These are phyloP conservation scores for Cheilosia impressa DNA, from an alignment of 2,888 invertebrate species.

Conservation along the genomic window DNA sequence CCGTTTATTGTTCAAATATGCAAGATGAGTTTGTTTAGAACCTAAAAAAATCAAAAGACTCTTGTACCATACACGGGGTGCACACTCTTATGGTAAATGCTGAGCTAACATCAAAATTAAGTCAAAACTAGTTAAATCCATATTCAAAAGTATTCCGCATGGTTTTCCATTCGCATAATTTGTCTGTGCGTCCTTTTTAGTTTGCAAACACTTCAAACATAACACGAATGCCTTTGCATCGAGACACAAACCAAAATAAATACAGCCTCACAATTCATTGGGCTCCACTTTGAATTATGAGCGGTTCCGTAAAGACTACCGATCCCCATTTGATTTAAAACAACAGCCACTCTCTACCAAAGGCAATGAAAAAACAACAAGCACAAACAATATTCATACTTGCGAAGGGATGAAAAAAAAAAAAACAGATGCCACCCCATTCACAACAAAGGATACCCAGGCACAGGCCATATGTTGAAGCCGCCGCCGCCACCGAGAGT, in stretches of 20 bases:
- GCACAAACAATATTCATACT: neutral
- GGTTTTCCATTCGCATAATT: conserved; percentile 18
- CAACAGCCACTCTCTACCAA: conserved; percentile 25
- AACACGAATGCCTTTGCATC: neutral
- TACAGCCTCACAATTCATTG: conserved; percentile 49
- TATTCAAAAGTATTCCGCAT: conserved; percentile 14
- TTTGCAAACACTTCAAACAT: neutral
- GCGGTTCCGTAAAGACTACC: conserved; percentile 41
- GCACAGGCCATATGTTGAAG: conserved; percentile 22
- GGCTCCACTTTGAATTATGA: conserved; percentile 38
- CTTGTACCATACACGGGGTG: no score
- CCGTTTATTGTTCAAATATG: no score
- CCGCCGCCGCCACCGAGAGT: neutral
- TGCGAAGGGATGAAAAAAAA: conserved; percentile 6
- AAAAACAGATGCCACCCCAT: neutral
- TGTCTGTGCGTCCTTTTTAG: neutral
- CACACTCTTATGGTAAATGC: no score
- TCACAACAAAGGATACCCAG: conserved; percentile 32
- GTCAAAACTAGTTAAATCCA: no score
- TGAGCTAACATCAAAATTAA: no score
- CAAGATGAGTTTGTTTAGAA: no score
- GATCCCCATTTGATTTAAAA: conserved; percentile 45
- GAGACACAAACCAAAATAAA: conserved; percentile 31
- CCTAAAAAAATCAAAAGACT: no score
- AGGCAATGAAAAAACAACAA: conserved; percentile 13